phyloP scores from a whole-genome alignment of 92 coral and sea anemone species.

The Porites divaricata region DNA sequence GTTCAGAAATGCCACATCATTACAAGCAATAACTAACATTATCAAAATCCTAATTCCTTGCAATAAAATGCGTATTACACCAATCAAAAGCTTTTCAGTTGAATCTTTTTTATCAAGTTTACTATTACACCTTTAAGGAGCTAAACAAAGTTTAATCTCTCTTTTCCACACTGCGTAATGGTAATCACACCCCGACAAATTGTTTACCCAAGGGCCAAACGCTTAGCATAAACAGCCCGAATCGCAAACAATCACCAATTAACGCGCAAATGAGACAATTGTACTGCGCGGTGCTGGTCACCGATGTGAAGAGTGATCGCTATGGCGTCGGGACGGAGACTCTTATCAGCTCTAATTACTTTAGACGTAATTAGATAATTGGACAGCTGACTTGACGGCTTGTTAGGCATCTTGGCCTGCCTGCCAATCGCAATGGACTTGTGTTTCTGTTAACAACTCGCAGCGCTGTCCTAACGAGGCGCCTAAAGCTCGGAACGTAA shows the following conservation, averaged over 20 bases:
- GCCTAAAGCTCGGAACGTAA: conserved; percentile 56
- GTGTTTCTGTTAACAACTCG: conserved; percentile 45
- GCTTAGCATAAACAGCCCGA: conserved; percentile 43
- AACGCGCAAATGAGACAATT: conserved; percentile 37
- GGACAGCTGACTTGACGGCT: conserved; percentile 93
- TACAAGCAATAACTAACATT: neutral
- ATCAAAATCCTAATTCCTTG: conserved; percentile 4
- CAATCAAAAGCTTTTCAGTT: neutral
- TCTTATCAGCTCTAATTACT: conserved; percentile 62
- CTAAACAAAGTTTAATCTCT: conserved; percentile 44
- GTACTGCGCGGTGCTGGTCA: conserved; percentile 33
- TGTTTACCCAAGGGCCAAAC: conserved; percentile 48
- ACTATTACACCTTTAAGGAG: neutral
- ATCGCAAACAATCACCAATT: conserved; percentile 51
- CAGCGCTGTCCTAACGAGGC: conserved; percentile 65
- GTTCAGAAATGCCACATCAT: neutral
- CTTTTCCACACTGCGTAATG: conserved; percentile 34
- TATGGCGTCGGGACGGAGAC: conserved; percentile 58
- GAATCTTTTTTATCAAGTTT: neutral
- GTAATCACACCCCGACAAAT: conserved; percentile 44
- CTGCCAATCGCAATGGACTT: conserved; percentile 57
- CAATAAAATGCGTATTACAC: neutral
- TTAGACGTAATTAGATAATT: conserved; percentile 87
- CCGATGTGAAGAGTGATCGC: conserved; percentile 48
- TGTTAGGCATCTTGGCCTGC: conserved; percentile 75